These are phyloP conservation scores for Cuculus canorus DNA, from an alignment of 2,797 vertebrate genomes.

Conservation along the genomic window DNA sequence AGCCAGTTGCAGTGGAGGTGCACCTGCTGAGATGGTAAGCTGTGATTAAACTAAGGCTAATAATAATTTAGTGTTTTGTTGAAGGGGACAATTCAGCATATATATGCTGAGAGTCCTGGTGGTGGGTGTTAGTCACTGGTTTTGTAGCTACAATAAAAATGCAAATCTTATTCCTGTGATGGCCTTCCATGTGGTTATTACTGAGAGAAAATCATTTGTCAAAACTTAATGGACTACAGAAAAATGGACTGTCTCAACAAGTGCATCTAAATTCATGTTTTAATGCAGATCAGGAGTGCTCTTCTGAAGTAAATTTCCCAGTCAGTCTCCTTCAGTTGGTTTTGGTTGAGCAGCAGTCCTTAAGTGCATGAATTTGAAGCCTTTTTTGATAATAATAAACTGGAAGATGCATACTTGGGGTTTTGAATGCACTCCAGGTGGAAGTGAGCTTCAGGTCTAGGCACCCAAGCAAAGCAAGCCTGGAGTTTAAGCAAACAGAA, in stretches of 20 bases:
- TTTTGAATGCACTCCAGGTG: neutral
- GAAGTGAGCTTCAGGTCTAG: neutral
- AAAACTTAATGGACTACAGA: neutral
- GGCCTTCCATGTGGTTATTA: neutral
- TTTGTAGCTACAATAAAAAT: neutral
- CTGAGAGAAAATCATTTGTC: neutral
- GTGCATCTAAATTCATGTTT: neutral
- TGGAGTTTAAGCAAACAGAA: neutral
- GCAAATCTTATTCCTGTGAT: neutral
- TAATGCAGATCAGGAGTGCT: neutral
- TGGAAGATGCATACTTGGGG: neutral
- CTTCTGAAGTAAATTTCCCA: neutral
- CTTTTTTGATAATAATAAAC: neutral
- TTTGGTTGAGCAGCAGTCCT: neutral
- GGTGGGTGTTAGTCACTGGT: accelerated
- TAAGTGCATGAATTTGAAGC: neutral
- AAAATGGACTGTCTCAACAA: neutral
- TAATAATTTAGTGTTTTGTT: neutral
- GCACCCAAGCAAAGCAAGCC: neutral
- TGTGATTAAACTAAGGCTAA: neutral
- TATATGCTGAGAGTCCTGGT: neutral
- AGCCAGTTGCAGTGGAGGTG: neutral
- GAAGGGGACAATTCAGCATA: neutral
- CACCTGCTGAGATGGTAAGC: neutral
- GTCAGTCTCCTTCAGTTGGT: neutral